Base-by-base conservation (phyloP, 2,113 vertebrate species). In the Empidonax alnorum region DNA sequence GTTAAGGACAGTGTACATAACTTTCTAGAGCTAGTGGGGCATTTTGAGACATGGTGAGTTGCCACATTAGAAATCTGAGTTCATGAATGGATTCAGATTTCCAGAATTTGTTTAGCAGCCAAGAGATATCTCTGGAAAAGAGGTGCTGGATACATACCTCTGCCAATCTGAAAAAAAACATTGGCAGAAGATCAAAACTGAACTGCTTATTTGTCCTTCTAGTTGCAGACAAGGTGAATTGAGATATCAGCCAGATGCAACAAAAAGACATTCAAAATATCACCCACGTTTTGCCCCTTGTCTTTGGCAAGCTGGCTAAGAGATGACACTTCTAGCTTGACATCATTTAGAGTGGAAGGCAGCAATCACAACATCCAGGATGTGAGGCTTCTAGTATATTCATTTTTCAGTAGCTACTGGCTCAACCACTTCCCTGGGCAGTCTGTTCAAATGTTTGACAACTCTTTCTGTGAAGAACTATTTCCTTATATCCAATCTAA, bases 1-100 rank as follows among this genome's bases (percentile, higher is more conserved):
- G 79, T 97, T 96, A 85, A 77, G 89, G 94, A 94, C 90, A 82
- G 53, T 65, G 73, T 84, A 93, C 80, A 84, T 66, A 59, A 95
- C 90, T 95, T 72, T 91, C 93, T 94, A 94, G 97, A 97, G 72
- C 89, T 90, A 68, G 88, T 90, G 74, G 93, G 84, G 67, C 74
- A 89, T 44, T 96, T 92, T 90, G 91, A 84, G 91, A 33, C 86
- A 62, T 63, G 81, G 50, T 95, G 93, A 61, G 56, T 74, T 42
- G 68, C 92, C 93, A 79, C 68, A 10, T 80, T 90, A 90, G 88
- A 95, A 97, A 96, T 94, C 31, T 20, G 76, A 98, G 95, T 97
- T 97, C 91, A 97, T 98, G 94, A 98, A 98, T 98, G 97, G 96
- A 96, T 93, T 98, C 97, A 94, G 55, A 90, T 97, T 98, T 98